Evolutionary conservation across 2,888 invertebrate species (phyloP).

Genomic region (Perizoma affinitatum): DNA sequence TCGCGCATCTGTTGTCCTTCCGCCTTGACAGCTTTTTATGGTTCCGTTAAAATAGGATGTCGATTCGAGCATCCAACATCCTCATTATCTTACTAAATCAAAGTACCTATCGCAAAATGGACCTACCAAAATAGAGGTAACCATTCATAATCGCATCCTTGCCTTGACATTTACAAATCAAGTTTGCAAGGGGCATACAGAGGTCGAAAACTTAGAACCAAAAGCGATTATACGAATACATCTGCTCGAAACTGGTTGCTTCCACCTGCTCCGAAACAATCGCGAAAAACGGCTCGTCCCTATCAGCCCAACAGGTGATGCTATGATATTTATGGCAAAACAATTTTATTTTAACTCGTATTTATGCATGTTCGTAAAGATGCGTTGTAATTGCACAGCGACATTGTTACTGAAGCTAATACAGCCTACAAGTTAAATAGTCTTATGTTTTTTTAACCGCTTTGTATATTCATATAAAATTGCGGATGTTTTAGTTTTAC

Average conservation of each 20-base stretch:
- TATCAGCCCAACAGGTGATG: slow-evolving; percentile 63
- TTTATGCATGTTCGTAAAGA: slow-evolving; percentile 7
- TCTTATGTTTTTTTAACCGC: not conserved
- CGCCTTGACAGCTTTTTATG: slow-evolving; percentile 44
- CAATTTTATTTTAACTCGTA: slow-evolving; percentile 22
- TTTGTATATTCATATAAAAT: slow-evolving; percentile 4
- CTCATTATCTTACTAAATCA: slow-evolving; percentile 23
- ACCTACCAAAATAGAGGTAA: slow-evolving; percentile 4
- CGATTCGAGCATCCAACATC: slow-evolving; percentile 31
- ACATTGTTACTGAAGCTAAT: slow-evolving; percentile 19
- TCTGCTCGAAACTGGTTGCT: slow-evolving; percentile 63
- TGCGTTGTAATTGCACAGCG: slow-evolving; percentile 19
- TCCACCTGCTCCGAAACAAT: slow-evolving; percentile 73
- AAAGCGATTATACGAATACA: slow-evolving; percentile 44
- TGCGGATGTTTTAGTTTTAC: slow-evolving; percentile 5
- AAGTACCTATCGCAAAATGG: too few relatives aligned
- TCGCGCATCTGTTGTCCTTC: slow-evolving; percentile 60
- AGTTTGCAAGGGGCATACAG: slow-evolving; percentile 34
- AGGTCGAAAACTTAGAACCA: slow-evolving; percentile 30
- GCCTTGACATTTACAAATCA: slow-evolving; percentile 37
- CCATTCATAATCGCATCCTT: slow-evolving; percentile 15
- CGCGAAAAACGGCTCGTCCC: slow-evolving; percentile 58
- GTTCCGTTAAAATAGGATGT: slow-evolving; percentile 35
- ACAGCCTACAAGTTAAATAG: too few relatives aligned
- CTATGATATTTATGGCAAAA: slow-evolving; percentile 39